Base-by-base conservation (phyloP, 2,888 invertebrate species). In the Himalopsyche tibetana region DNA sequence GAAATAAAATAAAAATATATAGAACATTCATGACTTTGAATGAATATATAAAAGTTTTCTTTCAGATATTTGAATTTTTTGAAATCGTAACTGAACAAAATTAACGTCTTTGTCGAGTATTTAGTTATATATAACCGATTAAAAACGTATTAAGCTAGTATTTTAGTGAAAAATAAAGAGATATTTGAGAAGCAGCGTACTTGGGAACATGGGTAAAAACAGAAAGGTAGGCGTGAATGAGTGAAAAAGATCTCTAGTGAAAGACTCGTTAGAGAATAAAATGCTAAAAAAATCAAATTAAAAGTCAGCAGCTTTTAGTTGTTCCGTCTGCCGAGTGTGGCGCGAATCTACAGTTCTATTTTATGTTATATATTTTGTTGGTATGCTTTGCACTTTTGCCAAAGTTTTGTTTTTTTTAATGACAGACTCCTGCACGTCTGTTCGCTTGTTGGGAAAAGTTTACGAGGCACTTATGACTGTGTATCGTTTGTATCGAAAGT, bases 261-360 rank as follows among this genome's bases (percentile, higher is more conserved):
- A 81, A 85, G 74, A 74, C 28, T 74, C 74, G 74, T 74, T 74
- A 74, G 74, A 74, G 36, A 74, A 74, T 36, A 74, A 74, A 74
- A 74, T 74, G 74, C 36, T 74, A 74, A 36, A 74, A 74, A 74
- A 74, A 74, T 74, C 74, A 74, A 74, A 74, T 74, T 74, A 74
- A 74, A 74, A 74, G 74, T 74, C 74, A 74, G 74, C 74, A 36
- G 38, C 74, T 74, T 74, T 74, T 38, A 74, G 74, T 74, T 74
- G 74, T 74, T 74, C 38, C 74, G 74, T 74, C 74, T 74, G 74
- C 74, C 74, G 38, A 28, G 74, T 74, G 74, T 74, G 74, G 15
- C 38, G 74, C 15, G 4, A 74, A 74, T 74, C 51, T 28, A 0
- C 5, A 3, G 51, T 51, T 51, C 28, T 28, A 28, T 51, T 69